Conservation (phyloP, 2,113 vertebrate genomes). For the Spheniscus mendiculus region DNA sequence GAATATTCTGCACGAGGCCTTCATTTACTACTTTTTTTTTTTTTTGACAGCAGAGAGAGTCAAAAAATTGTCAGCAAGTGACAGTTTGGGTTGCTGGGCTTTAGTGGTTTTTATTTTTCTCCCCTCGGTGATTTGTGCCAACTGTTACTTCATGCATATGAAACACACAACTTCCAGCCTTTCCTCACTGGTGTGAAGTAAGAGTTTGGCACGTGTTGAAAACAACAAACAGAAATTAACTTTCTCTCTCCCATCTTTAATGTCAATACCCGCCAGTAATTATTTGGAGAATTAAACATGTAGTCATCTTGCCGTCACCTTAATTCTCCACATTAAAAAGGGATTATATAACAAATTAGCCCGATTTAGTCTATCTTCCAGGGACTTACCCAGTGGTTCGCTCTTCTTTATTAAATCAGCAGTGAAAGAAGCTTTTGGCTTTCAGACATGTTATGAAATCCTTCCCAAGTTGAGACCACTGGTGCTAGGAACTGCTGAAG, state of each 20-base stretch:
- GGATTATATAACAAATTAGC: slow-evolving; percentile 33
- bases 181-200: slow-evolving; percentile 25
- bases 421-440: slow-evolving; percentile 33
- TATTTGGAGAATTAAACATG: background rate
- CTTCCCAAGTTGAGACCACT: slow-evolving; percentile 10
- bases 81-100: background rate
- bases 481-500: slow-evolving; percentile 27
- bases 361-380: background rate
- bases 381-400: background rate
- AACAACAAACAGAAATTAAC: slow-evolving; percentile 14
- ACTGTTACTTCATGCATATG: slow-evolving; percentile 35
- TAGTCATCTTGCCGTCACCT: background rate
- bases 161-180: slow-evolving; percentile 11
- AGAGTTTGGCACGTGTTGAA: slow-evolving; percentile 34
- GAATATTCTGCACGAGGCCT: background rate
- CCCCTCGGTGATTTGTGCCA: background rate
- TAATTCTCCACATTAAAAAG: slow-evolving; percentile 10
- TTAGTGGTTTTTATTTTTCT: slow-evolving; percentile 22
- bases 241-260: background rate
- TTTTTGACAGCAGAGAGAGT: background rate
- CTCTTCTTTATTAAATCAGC: slow-evolving; percentile 41
- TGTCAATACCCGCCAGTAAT: background rate
- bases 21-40: background rate
- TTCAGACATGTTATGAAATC: background rate
- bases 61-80: background rate